Evolutionary conservation across 1,140 invertebrate genomes (phyloP).

Genomic region (Drosophila aff.): DNA sequence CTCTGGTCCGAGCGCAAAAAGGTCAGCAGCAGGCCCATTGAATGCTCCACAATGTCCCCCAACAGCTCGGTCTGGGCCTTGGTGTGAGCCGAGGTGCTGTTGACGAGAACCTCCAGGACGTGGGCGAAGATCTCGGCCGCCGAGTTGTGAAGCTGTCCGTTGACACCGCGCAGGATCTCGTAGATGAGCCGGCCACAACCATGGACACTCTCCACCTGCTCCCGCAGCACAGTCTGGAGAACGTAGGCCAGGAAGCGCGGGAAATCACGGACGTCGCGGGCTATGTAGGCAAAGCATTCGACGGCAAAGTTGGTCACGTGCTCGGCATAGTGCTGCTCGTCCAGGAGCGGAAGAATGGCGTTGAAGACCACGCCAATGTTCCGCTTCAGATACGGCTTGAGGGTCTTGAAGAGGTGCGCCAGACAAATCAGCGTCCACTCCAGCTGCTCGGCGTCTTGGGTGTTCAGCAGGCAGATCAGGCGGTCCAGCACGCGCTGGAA

Average conservation of each 20-base stretch:
- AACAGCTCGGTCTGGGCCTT: constrained; percentile 87
- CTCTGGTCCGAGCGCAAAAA: constrained; percentile 88
- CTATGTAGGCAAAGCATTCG: constrained; percentile 96
- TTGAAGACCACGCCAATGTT: constrained; percentile 91
- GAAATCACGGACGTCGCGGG: constrained; percentile 94
- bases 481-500: constrained; percentile 90
- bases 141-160: constrained; percentile 93
- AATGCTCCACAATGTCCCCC: constrained; percentile 88
- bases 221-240: constrained; percentile 88
- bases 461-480: constrained; percentile 90
- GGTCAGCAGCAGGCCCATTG: constrained; percentile 87
- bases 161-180: constrained; percentile 93
- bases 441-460: constrained; percentile 92
- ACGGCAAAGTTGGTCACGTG: constrained; percentile 97
- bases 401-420: constrained; percentile 95
- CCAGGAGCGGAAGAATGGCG: constrained; percentile 90
- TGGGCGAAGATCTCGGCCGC: constrained; percentile 88
- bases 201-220: constrained; percentile 88
- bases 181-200: constrained; percentile 94
- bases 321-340: constrained; percentile 88
- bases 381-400: constrained; percentile 93
- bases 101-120: constrained; percentile 86
- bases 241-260: constrained; percentile 90
- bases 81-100: constrained; percentile 86
- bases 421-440: constrained; percentile 93